Evolutionary conservation across 2,888 invertebrate species (phyloP).

Genomic region (Rhamphomyia laevipes): DNA sequence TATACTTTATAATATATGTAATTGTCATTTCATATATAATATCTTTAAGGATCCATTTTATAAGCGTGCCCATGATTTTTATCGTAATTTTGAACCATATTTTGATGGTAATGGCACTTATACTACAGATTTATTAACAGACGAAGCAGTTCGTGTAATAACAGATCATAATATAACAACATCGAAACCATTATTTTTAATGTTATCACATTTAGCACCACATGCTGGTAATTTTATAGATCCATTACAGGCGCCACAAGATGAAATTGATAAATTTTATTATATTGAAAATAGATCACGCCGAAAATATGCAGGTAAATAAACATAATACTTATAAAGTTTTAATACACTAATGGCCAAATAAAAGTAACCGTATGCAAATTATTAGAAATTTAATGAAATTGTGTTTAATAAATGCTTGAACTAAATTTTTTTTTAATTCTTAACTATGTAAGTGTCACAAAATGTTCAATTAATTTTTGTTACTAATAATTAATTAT

Average conservation of each 20-base stretch:
- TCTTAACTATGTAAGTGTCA: too few relatives aligned
- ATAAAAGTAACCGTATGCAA: background rate
- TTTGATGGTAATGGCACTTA: slow-evolving; percentile 46
- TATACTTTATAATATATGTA: too few relatives aligned
- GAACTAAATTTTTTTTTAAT: too few relatives aligned
- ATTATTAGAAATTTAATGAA: background rate
- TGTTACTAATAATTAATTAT: too few relatives aligned
- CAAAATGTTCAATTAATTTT: too few relatives aligned
- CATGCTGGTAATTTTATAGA: slow-evolving; percentile 62
- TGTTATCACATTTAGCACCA: slow-evolving; percentile 67
- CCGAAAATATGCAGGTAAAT: slow-evolving; percentile 53
- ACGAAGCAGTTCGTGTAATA: slow-evolving; percentile 52
- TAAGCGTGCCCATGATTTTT: slow-evolving; percentile 41
- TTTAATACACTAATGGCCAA: background rate
- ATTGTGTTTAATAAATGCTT: too few relatives aligned
- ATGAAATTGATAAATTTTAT: slow-evolving; percentile 53
- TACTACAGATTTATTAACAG: slow-evolving; percentile 56
- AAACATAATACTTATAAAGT: background rate
- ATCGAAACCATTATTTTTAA: slow-evolving; percentile 58
- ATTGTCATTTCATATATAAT: background rate
- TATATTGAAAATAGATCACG: slow-evolving; percentile 53
- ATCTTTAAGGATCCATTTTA: slow-evolving; percentile 17
- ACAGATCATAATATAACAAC: slow-evolving; percentile 44
- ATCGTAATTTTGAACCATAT: slow-evolving; percentile 39
- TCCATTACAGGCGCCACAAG: slow-evolving; percentile 57